phyloP scores from a whole-genome alignment of 2,888 invertebrate species.

The Philereme vetulata region DNA sequence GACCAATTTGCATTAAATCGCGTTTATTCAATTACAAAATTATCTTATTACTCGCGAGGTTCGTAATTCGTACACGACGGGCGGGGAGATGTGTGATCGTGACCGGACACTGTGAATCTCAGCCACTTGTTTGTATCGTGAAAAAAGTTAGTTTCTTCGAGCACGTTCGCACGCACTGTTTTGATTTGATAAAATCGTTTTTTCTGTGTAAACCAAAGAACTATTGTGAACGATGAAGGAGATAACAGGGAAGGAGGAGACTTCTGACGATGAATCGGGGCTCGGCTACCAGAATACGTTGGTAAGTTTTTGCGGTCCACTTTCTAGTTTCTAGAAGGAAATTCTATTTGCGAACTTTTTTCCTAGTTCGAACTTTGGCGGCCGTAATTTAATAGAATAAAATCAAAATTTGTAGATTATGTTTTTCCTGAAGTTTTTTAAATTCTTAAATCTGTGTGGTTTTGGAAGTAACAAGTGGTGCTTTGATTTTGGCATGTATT shows the following conservation, averaged over 20 bases:
- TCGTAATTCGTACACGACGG: constrained; percentile 46
- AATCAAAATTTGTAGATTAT: too few species aligned
- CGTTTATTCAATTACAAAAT: constrained; percentile 76
- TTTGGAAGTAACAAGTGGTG: background rate
- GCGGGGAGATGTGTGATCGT: constrained; percentile 58
- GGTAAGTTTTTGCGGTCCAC: constrained; percentile 76
- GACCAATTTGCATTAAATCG: constrained; percentile 74
- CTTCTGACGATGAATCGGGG: constrained; percentile 85
- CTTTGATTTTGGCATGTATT: constrained; percentile 24
- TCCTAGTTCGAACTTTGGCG: too few species aligned
- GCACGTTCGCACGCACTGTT: constrained; percentile 40
- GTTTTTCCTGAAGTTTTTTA: too few species aligned
- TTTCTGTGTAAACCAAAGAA: constrained; percentile 53
- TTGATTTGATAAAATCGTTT: constrained; percentile 64
- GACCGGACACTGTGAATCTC: constrained; percentile 58
- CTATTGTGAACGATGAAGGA: constrained; percentile 66
- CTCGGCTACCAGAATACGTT: constrained; percentile 88
- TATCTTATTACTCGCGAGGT: constrained; percentile 64
- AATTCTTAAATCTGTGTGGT: too few species aligned
- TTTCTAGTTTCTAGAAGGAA: constrained; percentile 66
- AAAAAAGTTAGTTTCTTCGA: constrained; percentile 44
- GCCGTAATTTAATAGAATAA: too few species aligned
- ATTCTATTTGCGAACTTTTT: constrained; percentile 25
- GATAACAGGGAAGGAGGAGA: constrained; percentile 66
- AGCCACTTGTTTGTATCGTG: constrained; percentile 51